phyloP scores from a whole-genome alignment of 2,797 vertebrate species.

The Hydrolagus colliei region DNA sequence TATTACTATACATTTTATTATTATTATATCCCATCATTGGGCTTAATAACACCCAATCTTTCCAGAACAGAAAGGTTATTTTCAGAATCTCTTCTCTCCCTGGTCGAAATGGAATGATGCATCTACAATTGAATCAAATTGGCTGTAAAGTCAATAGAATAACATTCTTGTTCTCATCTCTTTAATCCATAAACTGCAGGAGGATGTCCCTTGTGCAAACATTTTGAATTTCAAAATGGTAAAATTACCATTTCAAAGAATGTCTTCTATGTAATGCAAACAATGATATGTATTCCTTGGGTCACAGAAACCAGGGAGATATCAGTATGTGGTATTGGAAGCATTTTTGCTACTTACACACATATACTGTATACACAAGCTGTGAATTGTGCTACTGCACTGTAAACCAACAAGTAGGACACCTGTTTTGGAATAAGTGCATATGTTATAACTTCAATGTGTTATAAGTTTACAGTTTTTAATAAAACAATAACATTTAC shows the following conservation, averaged over 20 bases:
- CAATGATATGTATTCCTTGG: slow-evolving; percentile 16
- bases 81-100: background rate
- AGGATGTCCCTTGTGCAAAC: slow-evolving; percentile 24
- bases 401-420: background rate
- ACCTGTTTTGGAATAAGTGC: too few species aligned
- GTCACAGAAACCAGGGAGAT: background rate
- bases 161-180: slow-evolving; percentile 21
- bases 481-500: too few species aligned
- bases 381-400: background rate
- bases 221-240: slow-evolving; percentile 21
- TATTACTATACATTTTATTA: too few species aligned
- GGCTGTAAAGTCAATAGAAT: slow-evolving; percentile 27
- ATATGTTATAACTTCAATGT: too few species aligned
- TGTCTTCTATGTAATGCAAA: slow-evolving; percentile 22
- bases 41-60: background rate
- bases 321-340: background rate
- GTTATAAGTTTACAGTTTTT: too few species aligned
- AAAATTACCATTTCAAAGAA: slow-evolving; percentile 26
- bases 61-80: background rate
- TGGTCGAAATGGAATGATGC: slow-evolving; percentile 15
- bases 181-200: slow-evolving; percentile 13
- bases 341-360: background rate
- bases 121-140: slow-evolving; percentile 17
- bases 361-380: background rate
- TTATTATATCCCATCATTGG: background rate